Base-by-base conservation (phyloP, 1,140 invertebrate species). In the Leptopilina clavipes region DNA sequence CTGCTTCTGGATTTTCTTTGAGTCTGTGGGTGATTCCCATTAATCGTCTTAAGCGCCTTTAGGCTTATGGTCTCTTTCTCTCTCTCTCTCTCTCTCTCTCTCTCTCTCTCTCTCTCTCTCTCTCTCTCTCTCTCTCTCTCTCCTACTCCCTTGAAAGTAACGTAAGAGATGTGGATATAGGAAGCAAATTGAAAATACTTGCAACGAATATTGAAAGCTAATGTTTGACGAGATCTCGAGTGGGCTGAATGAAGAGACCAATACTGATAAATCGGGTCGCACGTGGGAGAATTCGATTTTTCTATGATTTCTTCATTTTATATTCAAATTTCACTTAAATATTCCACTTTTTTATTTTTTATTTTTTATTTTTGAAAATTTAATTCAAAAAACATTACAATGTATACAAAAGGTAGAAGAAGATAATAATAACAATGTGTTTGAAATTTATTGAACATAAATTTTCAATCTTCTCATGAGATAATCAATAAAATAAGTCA, bases 161-260 rank as follows among this genome's bases (percentile, higher is more conserved):
- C 25, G 9, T 14, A 65, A 31, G 25, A 65, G 59, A 31, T 31
- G 59, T 31, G 59, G 22, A 31, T 31, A 65, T 52, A 52, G 48
- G 48, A 52, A 65, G 59, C 22, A 25, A 40, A 65, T 65, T 31
- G 59, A 5, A 65, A n/a, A 31, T 65, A n/a, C 52, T 54, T 54
- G 52, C 52, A 54, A 19, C 14, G 59, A 31, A n/a, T 65, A 65
- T 65, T 31, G 59, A 31, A 37, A 65, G 59, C 59, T 31, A 19
- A 65, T 65, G 25, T 25, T 65, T 65, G 59, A 37, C 59, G 25
- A 37, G 59, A 37, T 14, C 59, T 65, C 59, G 59, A 65, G 59
- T 65, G 59, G 22, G 59, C 59, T 31, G 25, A n/a, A 37, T 48
- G 44, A 14, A n/a, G n/a, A 59, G 56, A 59, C 56, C 56, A 19